These are phyloP conservation scores for Sparus aurata DNA, from an alignment of 2,797 vertebrate genomes.

Conservation along the genomic window DNA sequence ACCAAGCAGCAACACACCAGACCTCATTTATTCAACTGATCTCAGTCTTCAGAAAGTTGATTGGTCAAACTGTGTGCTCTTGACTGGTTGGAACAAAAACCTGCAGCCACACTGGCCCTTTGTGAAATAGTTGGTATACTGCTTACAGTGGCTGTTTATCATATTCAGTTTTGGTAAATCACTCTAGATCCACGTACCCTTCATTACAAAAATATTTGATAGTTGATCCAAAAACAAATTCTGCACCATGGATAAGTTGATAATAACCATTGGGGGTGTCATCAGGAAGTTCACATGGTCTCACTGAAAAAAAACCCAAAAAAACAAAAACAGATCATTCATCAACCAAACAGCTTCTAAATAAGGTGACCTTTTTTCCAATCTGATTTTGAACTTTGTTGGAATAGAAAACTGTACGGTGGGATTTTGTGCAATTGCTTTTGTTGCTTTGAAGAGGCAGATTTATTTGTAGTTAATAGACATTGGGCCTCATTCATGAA, in stretches of 20 bases:
- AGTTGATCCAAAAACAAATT: conserved; percentile 74
- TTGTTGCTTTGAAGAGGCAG: background rate
- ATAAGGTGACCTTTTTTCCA: background rate
- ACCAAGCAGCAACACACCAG: too few relatives aligned
- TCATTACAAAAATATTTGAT: conserved; percentile 76
- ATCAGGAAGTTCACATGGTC: conserved; percentile 73
- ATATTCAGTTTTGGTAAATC: background rate
- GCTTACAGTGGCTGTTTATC: background rate
- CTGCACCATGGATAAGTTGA: conserved; percentile 39
- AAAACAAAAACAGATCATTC: background rate
- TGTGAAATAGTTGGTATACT: too few relatives aligned
- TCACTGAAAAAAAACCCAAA: conserved; percentile 59
- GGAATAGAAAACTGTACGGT: background rate
- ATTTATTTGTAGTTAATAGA: too few relatives aligned
- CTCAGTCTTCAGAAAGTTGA: too few relatives aligned
- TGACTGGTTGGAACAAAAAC: too few relatives aligned
- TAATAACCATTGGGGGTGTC: conserved; percentile 74
- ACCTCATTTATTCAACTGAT: too few relatives aligned
- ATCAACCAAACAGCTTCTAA: background rate
- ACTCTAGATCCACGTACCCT: conserved; percentile 66
- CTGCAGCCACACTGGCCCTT: too few relatives aligned
- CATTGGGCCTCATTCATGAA: too few relatives aligned
- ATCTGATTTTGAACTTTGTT: background rate
- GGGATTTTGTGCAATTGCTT: background rate
- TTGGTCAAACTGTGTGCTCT: too few relatives aligned